Base-by-base conservation (phyloP, 2,797 vertebrate species). In the Acridotheres tristis region DNA sequence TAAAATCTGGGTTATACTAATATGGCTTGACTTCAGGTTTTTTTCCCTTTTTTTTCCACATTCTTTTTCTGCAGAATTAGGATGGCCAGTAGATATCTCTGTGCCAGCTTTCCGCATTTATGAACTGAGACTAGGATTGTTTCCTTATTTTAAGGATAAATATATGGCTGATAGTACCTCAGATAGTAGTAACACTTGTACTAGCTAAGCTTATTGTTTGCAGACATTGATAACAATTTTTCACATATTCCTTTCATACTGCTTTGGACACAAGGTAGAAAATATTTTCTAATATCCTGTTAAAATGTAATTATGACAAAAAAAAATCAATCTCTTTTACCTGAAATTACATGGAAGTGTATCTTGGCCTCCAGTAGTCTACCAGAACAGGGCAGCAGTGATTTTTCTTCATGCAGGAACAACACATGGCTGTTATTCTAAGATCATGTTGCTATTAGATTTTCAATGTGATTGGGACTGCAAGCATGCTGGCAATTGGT, bases 211-310 rank as follows among this genome's bases (percentile, higher is more conserved):
- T 67, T 86, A 54, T 34, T 84, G 26, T 57, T 85, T 82, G 59
- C 55, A 79, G 71, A n/a, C 48, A 67, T 10, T 74, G 88, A 55
- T 84, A 91, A 55, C 9, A 18, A 16, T 43, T 86, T 90, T 90
- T 78, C 68, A 84, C 62, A 38, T 73, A 90, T 42, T 79, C 21
- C 32, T 94, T 88, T 91, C 45, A 79, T 66, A 58, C 9, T 21
- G 4, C 43, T 88, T 26, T 78, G 62, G 53, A 71, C 69, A 40
- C 36, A 76, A 50, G 18, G 23, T 55, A 20, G 53, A 36, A 73
- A 83, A 53, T 86, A 51, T 69, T 94, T 94, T 95, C 57, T 59
- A 88, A 85, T 95, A 87, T 71, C 63, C 67, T 82, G 38, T 77
- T 79, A 86, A 88, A 90, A 66, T 50, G 10, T 67, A 78, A 81